Conservation (phyloP, 2,888 invertebrate genomes). For the Drosophila bunnanda region DNA sequence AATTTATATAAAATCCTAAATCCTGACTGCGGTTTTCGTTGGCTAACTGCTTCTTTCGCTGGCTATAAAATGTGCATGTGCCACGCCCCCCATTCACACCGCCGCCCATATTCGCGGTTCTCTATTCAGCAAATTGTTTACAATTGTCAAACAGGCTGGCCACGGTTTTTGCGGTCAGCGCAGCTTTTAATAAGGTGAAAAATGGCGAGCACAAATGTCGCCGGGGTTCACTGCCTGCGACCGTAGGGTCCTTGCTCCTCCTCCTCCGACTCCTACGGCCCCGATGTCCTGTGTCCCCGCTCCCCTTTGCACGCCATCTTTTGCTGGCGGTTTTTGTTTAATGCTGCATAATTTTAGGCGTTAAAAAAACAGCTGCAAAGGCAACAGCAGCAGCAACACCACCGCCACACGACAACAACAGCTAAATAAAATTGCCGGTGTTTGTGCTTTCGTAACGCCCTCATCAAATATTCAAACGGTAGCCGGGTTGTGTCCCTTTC, state of each 20-base stretch:
- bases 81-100: slow-evolving; percentile 19
- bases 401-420: slow-evolving; percentile 25
- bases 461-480: slow-evolving; percentile 80
- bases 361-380: slow-evolving; percentile 57
- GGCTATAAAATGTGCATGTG: slow-evolving; percentile 32
- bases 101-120: slow-evolving; percentile 16
- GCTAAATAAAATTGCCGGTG: slow-evolving; percentile 65
- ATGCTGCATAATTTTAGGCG: slow-evolving; percentile 78
- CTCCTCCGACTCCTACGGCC: not conserved
- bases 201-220: slow-evolving; percentile 53
- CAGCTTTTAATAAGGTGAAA: slow-evolving; percentile 59
- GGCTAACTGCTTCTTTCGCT: slow-evolving; percentile 18
- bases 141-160: slow-evolving; percentile 45
- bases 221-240: slow-evolving; percentile 28
- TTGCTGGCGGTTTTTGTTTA: slow-evolving; percentile 53
- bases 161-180: slow-evolving; percentile 47
- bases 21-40: slow-evolving; percentile 25
- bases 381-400: slow-evolving; percentile 31
- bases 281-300: not conserved
- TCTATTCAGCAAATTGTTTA: slow-evolving; percentile 46
- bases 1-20: slow-evolving; percentile 35
- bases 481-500: slow-evolving; percentile 49
- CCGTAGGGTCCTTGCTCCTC: not conserved
- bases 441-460: slow-evolving; percentile 64
- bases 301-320: slow-evolving; percentile 30